A percentile compares a stretch with the other conserved stretches of the same genome.
Conservation (phyloP, 2,797 vertebrate species). For the Mormyrops attenuatus region DNA sequence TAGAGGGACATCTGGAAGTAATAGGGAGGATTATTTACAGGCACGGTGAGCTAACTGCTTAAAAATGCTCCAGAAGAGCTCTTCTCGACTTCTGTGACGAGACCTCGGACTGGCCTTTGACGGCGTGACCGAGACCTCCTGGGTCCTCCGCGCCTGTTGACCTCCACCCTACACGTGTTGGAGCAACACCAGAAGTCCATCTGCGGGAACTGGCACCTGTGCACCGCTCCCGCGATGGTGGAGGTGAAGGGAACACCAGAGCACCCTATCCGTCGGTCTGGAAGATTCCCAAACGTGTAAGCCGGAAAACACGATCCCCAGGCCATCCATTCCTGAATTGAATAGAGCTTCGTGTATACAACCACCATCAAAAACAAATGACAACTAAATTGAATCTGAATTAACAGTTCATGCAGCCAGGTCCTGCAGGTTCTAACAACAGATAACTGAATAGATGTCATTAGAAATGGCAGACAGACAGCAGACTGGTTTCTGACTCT, state of each 20-base stretch:
- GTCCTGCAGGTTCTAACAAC: not conserved
- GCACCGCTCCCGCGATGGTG: not conserved
- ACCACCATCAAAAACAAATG: not conserved
- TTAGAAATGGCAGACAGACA: not conserved
- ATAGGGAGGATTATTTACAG: constrained; percentile 67
- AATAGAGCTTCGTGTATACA: not conserved
- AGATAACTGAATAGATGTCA: not conserved
- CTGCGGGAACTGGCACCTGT: not conserved
- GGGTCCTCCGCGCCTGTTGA: not conserved
- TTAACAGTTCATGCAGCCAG: not conserved
- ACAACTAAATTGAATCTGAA: not conserved
- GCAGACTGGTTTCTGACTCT: not conserved
- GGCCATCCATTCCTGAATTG: not conserved
- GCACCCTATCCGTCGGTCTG: not conserved
- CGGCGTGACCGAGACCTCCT: not conserved
- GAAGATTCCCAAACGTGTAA: not conserved
- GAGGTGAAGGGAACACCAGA: not conserved
- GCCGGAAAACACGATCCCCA: not conserved
- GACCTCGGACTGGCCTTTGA: not conserved
- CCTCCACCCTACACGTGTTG: not conserved
- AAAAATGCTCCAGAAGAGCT: constrained; percentile 62
- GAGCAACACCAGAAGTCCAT: not conserved
- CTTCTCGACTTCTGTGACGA: constrained; percentile 27
- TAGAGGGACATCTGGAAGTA: constrained; percentile 69
- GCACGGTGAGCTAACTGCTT: constrained; percentile 63